Base-by-base conservation (phyloP, 2,888 invertebrate species). In the Xylota sylvarum region DNA sequence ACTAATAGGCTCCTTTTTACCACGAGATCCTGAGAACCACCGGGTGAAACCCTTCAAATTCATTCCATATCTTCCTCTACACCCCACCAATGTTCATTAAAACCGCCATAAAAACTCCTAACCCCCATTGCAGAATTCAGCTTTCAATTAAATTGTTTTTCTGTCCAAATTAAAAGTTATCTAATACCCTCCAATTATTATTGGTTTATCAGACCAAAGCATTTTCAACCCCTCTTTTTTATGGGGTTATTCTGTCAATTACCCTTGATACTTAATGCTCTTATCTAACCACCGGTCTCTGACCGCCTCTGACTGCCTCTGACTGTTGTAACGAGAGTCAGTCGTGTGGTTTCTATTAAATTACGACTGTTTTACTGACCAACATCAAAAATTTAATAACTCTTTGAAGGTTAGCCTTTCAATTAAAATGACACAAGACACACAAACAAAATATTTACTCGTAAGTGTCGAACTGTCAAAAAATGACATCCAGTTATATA, bases 181-280 rank as follows among this genome's bases (percentile, higher is more conserved):
- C 60, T 73, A 73, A 64, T 74, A n/a, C 64, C 50, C 40, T 37
- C 35, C 35, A 50, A 50, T 50, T 50, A 50, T 40, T 27, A 50
- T 48, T 62, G 37, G 40, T 52, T 62, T 60, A 73, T 17, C 60
- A 50, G 37, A 14, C 50, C 37, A 37, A 27, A 48, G 27, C 48
- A 48, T 30, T 50, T 27, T 37, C 65, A 14, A 19, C 23, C 67
- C 64, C 55, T 3, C 37, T 56, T 73, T 40, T 56, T 73, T 40
- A 35, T 50, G 23, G 27, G 37, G 40, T 37, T 32, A 56, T 62
- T 55, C 56, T 46, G 56, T 40, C 79, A 84, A 73, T 79, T 84
- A 79, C 50, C 79, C 80, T 70, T 74, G 84, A 69, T 50, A 74
- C 64, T 74, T 64, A 79, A 79, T 78, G 23, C 83, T 52, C 52